Evolutionary conservation across 2,888 invertebrate genomes (phyloP).

Genomic region (Noctua pronuba): DNA sequence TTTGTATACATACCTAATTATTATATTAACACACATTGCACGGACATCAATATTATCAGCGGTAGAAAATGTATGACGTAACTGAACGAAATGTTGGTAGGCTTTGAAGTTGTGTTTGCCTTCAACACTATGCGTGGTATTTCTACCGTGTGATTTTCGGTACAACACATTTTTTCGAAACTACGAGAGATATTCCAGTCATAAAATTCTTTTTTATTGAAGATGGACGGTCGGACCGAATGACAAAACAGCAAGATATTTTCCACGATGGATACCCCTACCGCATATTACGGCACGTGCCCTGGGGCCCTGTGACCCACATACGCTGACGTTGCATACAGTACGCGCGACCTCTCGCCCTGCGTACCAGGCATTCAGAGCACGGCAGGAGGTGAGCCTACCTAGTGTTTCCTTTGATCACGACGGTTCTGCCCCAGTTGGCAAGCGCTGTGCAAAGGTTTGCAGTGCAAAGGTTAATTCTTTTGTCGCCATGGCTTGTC

Average conservation of each 20-base stretch:
- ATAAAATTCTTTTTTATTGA: slow-evolving; percentile 39
- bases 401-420: slow-evolving; percentile 80
- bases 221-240: slow-evolving; percentile 13
- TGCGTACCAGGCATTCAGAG: slow-evolving; percentile 76
- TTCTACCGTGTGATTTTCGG: slow-evolving; percentile 25
- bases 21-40: neutral
- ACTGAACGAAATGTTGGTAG: neutral
- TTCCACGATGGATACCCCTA: slow-evolving; percentile 55
- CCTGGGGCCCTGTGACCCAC: slow-evolving; percentile 73
- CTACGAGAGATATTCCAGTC: slow-evolving; percentile 1
- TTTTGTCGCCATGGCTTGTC: slow-evolving; percentile 69
- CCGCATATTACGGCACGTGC: slow-evolving; percentile 61
- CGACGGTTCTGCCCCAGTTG: slow-evolving; percentile 80
- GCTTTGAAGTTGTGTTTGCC: neutral
- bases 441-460: slow-evolving; percentile 72
- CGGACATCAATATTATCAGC: neutral
- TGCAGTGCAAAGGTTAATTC: slow-evolving; percentile 72
- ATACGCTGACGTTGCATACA: slow-evolving; percentile 64
- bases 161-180: slow-evolving; percentile 1
- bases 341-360: slow-evolving; percentile 63
- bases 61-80: slow-evolving; percentile 4
- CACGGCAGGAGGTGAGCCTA: slow-evolving; percentile 76
- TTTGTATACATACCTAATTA: neutral
- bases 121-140: slow-evolving; percentile 6
- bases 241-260: slow-evolving; percentile 55